Base-by-base conservation (phyloP, 1,140 invertebrate species). In the Trachelipus rathkii region DNA sequence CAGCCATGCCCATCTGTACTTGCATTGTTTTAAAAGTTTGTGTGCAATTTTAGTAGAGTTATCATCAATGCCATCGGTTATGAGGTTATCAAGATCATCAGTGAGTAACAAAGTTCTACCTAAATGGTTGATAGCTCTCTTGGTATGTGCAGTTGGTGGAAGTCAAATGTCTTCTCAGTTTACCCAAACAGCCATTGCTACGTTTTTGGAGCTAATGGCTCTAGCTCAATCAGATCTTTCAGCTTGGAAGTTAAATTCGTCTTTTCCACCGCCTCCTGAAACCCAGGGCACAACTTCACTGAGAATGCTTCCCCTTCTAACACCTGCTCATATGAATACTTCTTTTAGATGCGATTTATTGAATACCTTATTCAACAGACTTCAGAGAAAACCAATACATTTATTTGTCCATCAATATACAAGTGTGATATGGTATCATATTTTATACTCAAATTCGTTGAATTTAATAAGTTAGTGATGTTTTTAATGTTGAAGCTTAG, bases 171-270 rank as follows among this genome's bases (percentile, higher is more conserved):
- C 86, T 84, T 43, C 82, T 82, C 13, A 83, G 83, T 46, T 85
- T 93, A 0, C 91, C 81, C 85, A 92, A 23, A 87, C 89, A 0
- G 89, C 91, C 7, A 90, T 93, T 21, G 88, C 89, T 0, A 91
- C 92, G 6, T 84, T 93, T n/a, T 85, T 94, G 23, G 92, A 94
- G 83, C 84, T 93, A 10, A 90, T 93, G 53, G 89, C 89, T 44
- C 82, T 87, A 23, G 84, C 85, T 8, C 83, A 84, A 77, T 85
- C 86, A 45, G 83, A 85, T 76, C 81, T 78, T 67, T 82, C 81
- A 74, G 79, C 77, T 68, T 80, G 77, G 73, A 68, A 45, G 9
- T 50, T 33, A 43, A 72, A 69, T 44, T 44, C 70, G 7, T 60
- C 68, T 69, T 67, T 69, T 60, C 23, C 53, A 10, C 53, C 77